Evolutionary conservation across 2,888 invertebrate genomes (phyloP), one percentile per base, ranked within the genome.

Genomic region (Melanargia galathea): DNA sequence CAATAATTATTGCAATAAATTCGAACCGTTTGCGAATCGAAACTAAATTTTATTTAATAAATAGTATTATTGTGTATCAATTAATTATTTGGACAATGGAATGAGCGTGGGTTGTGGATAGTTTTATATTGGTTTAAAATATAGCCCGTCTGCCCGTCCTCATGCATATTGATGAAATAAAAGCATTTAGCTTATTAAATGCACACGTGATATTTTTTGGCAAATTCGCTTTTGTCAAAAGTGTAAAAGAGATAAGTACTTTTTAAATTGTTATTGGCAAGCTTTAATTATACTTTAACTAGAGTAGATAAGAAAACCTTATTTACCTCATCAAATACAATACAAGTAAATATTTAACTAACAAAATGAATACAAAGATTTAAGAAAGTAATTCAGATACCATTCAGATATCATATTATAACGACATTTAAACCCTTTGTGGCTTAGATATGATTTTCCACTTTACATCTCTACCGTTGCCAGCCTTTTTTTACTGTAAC

Each of bases 21-120:
- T 52, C 16, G 18, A 35, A 52, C 20, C 20, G 35, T 52, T 52
- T 35, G 52, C 13, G 20, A 20, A 20, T 35, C 10, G 11, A 52
- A 52, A 52, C 35, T 35, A 35, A 33, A 35, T 52, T 33, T 26
- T 35, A 52, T 52, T 52, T 52, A 20, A 35, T 35, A 13, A 52
- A 52, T 52, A 30, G 6, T 6, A 30, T 8, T 30, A 52, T 52
- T 49, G 26, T 26, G 22, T 35, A 35, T 38, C 2, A 33, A 16
- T 33, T 35, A 35, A 52, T 35, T 38, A 22, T 35, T n/a, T 52
- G 33, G 2, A 52, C 33, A 35, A 35, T 52, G 33, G 20, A 16
- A n/a, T 49, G 16, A 8, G 30, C 8, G 30, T 30, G 30, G 26
- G 8, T n/a, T 16, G 16, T 49, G 30, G n/a, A 49, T 49, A 20